Evolutionary conservation across 2,113 vertebrate genomes (phyloP).

Genomic region (Caracal caracal): DNA sequence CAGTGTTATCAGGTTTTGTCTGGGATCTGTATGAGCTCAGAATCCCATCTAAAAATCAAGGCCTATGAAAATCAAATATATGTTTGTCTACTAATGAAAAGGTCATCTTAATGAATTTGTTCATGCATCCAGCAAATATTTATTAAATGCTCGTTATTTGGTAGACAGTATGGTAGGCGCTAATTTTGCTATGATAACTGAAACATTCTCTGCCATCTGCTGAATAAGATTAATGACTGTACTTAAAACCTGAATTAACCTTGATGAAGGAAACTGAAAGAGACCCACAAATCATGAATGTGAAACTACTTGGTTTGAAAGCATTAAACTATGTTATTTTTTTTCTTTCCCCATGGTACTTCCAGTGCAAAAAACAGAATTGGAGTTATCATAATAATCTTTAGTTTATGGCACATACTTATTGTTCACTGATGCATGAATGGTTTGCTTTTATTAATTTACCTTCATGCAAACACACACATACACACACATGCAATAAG

Average conservation of each 20-base stretch:
- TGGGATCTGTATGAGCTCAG: background rate
- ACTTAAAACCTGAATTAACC: constrained; percentile 54
- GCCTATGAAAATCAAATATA: constrained; percentile 13
- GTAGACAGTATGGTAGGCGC: background rate
- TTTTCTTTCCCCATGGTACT: background rate
- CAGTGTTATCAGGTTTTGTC: background rate
- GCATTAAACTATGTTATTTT: background rate
- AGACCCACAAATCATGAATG: background rate
- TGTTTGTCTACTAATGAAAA: constrained; percentile 15
- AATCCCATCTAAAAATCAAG: background rate
- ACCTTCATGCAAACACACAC: background rate
- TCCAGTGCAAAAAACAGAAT: constrained; percentile 19
- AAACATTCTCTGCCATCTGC: background rate
- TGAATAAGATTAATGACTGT: constrained; percentile 1
- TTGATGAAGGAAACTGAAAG: constrained; percentile 41
- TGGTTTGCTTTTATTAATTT: background rate
- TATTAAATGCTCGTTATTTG: constrained; percentile 35
- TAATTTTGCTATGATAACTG: constrained; percentile 48
- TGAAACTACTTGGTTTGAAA: background rate
- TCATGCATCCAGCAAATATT: background rate
- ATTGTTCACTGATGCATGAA: background rate
- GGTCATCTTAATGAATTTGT: background rate
- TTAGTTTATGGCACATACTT: background rate
- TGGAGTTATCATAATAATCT: background rate
- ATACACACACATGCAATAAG: background rate